Base-by-base conservation (phyloP, 2,113 vertebrate genomes). In the Pluvianellus socialis region DNA sequence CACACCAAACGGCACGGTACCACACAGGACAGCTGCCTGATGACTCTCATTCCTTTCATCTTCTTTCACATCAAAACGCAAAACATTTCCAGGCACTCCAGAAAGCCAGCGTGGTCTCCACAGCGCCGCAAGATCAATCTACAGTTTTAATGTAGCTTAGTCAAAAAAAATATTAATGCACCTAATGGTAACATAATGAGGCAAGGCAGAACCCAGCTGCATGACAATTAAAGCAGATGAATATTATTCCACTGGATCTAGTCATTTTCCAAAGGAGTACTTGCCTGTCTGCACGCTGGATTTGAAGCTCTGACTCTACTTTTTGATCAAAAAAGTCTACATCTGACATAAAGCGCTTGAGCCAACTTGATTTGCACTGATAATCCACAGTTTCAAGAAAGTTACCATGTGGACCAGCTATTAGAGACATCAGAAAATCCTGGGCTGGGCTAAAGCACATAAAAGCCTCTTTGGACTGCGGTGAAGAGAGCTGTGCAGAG, bases 111-210 rank as follows among this genome's bases (percentile, higher is more conserved):
- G 61, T 88, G 85, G 67, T 79, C 91, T 85, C 86, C 55, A 62
- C 66, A 83, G 94, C 19, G n/a, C 88, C 63, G 68, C 66, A 58
- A 82, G 72, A 93, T 74, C 79, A 89, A 94, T 80, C 90, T 92
- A 93, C 74, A 89, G 32, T 94, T 94, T 97, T 77, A 83, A 80
- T 88, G 77, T 75, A 92, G 45, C 67, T 96, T 94, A 92, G 85
- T 96, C 38, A 42, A 94, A 93, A 92, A 90, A 96, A 92, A 82
- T 81, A 81, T 79, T 77, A 96, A 91, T 88, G 79, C 33, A 93
- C 62, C 72, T 96, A 92, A 94, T 96, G 86, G 65, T 58, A 97
- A 92, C 73, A 75, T 92, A 97, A 97, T 66, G 92, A 96, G 81
- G 49, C 87, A 86, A 73, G 23, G 72, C 68, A 96, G 95, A 97